phyloP scores from a whole-genome alignment of 2,888 invertebrate species.

The Drosophila eohydei region DNA sequence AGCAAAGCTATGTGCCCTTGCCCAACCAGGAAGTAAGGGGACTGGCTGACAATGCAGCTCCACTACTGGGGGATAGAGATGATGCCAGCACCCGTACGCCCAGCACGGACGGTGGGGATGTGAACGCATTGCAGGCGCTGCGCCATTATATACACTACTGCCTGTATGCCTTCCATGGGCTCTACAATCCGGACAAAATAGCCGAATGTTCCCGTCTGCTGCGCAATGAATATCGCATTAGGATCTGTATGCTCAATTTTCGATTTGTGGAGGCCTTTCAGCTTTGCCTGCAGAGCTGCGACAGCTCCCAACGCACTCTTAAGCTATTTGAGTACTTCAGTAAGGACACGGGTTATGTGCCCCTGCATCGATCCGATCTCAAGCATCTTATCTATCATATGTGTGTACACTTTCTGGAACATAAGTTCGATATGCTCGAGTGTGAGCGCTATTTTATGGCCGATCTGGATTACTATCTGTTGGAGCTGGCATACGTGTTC shows the following conservation, averaged over 20 bases:
- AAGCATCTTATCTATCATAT: conserved; percentile 85
- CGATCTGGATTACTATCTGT: conserved; percentile 84
- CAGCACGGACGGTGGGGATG: conserved; percentile 50
- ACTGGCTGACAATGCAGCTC: conserved; percentile 8
- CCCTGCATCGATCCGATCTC: conserved; percentile 83
- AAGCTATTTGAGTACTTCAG: conserved; percentile 85
- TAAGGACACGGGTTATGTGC: conserved; percentile 85
- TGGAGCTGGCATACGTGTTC: conserved; percentile 84
- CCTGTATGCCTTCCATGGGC: conserved; percentile 84
- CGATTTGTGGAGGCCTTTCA: conserved; percentile 84
- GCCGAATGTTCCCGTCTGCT: conserved; percentile 77
- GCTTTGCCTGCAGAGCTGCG: conserved; percentile 82
- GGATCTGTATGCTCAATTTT: conserved; percentile 84
- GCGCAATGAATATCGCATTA: conserved; percentile 83
- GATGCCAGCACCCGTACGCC: conserved; percentile 67
- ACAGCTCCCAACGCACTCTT: conserved; percentile 78
- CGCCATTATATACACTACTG: conserved; percentile 85
- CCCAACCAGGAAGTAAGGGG: conserved; percentile 55
- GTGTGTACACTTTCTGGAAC: conserved; percentile 83
- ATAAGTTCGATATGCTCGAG: conserved; percentile 82
- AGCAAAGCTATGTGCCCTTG: conserved; percentile 82
- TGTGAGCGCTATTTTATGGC: conserved; percentile 84
- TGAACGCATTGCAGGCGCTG: conserved; percentile 58
- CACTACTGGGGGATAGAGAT: conserved; percentile 43
- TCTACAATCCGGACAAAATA: conserved; percentile 84